Conservation (phyloP, 2,797 vertebrate genomes). For the Muscicapa striata region DNA sequence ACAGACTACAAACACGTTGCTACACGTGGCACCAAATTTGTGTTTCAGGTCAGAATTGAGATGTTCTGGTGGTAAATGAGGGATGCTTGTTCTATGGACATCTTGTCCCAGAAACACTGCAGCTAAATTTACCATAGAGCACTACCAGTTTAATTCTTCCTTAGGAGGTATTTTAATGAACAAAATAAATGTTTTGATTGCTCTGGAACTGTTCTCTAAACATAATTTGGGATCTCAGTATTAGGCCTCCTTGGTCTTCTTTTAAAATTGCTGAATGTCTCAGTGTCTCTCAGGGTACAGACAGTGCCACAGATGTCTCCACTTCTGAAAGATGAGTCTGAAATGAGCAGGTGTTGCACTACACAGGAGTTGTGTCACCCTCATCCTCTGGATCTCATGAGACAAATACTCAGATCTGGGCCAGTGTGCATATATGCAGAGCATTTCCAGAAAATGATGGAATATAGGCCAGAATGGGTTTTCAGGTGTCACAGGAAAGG, state of each 20-base stretch:
- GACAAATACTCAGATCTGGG: not conserved
- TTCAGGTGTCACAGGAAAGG: not conserved
- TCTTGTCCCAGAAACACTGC: not conserved
- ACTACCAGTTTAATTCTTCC: not conserved
- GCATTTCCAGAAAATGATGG: not conserved
- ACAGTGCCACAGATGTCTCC: rapidly evolving
- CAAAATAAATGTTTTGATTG: not conserved
- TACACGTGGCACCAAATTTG: not conserved
- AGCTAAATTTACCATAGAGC: not conserved
- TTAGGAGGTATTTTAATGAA: not conserved
- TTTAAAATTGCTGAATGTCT: not conserved
- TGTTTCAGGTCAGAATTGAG: not conserved
- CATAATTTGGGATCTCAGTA: not conserved
- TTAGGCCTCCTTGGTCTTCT: not conserved
- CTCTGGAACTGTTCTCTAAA: not conserved
- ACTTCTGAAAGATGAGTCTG: not conserved
- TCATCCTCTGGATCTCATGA: not conserved
- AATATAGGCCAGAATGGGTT: not conserved
- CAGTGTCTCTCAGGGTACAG: not conserved
- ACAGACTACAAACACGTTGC: not conserved
- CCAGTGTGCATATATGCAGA: not conserved
- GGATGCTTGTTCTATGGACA: not conserved
- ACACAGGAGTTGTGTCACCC: not conserved
- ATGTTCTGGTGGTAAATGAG: not conserved
- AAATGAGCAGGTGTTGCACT: not conserved